Base-by-base conservation (phyloP, 2,888 invertebrate species). In the Drosophila emarginata region DNA sequence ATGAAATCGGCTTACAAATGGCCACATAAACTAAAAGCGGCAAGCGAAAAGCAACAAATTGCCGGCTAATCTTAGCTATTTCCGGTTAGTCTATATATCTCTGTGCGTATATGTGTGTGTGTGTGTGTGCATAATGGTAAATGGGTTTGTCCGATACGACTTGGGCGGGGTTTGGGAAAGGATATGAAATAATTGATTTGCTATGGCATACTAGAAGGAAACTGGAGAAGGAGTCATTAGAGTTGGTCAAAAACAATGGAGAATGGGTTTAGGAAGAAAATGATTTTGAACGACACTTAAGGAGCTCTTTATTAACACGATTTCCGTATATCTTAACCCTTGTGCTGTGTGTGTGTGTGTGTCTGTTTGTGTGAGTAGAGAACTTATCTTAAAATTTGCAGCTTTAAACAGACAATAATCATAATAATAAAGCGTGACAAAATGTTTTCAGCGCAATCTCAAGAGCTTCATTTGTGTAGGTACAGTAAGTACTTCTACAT, bases 401-500 rank as follows among this genome's bases (percentile, higher is more conserved):
- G 45, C 45, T 45, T 45, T 45, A 45, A 45, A 26, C 36, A 54
- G 45, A 60, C 36, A 64, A 52, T 64, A 67, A 60, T 67, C 67
- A 67, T 67, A 67, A 67, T 67, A 53, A 67, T 67, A 53, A 67
- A 60, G 53, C 60, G 67, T 59, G 60, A 15, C 60, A 36, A 66
- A 67, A 66, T 66, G 67, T 4, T 45, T 45, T 45, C 3, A 45
- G 11, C 18, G 18, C 45, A 45, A 45, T 45, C 45, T 45, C 21
- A 21, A 45, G 11, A 21, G 45, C 45, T 45, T 45, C 12, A 45
- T 45, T 45, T 39, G 32, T 11, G 11, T 32, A 32, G 32, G 32
- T 32, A 32, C 11, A 32, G 32, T 32, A 32, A 32, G 11, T 32
- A 2, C 32, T 32, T 32, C 32, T 37, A 9, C 45, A 2, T 15